A percentile compares a stretch with the other conserved stretches of the same genome.
Conservation (phyloP, 1,140 invertebrate genomes). For the Formica exsecta region DNA sequence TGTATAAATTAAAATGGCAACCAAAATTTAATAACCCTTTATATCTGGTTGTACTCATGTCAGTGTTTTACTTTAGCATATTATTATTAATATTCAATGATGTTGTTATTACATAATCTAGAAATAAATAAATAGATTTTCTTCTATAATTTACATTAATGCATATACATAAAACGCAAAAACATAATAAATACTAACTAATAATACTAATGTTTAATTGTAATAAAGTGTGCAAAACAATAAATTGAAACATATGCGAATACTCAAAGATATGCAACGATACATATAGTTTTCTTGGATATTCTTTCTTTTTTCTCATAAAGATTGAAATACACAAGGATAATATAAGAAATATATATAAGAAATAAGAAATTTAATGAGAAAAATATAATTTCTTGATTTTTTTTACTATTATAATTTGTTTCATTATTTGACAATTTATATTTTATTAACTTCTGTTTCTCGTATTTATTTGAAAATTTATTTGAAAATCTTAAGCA, state of each 20-base stretch:
- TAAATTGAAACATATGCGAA: neutral
- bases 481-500: neutral
- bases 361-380: neutral
- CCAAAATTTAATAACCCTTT: neutral
- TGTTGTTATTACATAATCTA: neutral
- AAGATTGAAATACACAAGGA: neutral
- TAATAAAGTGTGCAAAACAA: neutral
- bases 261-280: neutral
- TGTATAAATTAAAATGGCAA: neutral
- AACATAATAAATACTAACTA: neutral
- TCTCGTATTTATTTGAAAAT: neutral
- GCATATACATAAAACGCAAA: neutral
- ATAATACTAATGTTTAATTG: neutral
- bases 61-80: neutral
- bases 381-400: neutral
- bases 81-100: slow-evolving; percentile 2
- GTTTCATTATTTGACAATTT: neutral
- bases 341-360: too few species aligned
- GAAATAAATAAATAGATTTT: neutral
- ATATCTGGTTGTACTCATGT: neutral
- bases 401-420: neutral
- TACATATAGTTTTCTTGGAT: neutral
- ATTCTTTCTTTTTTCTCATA: neutral
- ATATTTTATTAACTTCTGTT: neutral
- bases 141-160: slow-evolving; percentile 1